Evolutionary conservation across 2,797 vertebrate species (phyloP), one percentile per base, ranked within the genome.

Genomic region (Gastrophryne carolinensis): DNA sequence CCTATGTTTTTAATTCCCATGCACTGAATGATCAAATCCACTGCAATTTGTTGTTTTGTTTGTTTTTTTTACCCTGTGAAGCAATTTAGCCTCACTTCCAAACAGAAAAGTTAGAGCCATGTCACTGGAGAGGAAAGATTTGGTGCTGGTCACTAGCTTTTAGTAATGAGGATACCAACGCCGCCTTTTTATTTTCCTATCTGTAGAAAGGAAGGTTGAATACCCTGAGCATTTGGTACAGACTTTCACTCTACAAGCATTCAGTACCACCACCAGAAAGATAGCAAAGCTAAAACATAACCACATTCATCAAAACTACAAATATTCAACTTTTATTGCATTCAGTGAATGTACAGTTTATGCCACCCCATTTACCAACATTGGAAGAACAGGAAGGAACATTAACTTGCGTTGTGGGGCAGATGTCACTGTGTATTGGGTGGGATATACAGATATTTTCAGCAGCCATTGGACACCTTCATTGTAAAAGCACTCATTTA

Each of bases 311-410:
- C 19, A 27, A 49, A 41, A 64, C 19, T 64, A 64, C 47, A 49
- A 44, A 64, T 26, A 49, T 64, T 47, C 19, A 30, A 64, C 61
- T 64, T 34, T 64, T 64, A 64, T 64, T 64, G 62, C 62, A 64
- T 64, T 64, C 41, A 49, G 62, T 34, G 24, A 44, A 11, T 32
- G 47, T 32, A 17, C 19, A 6, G 41, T 26, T 39, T 60, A n/a
- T 2, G 37, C 15, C 29, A n/a, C 21, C 44, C 39, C 39, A 21
- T 21, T 11, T 27, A 44, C 24, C 44, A 30, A 41, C 39, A 63
- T 12, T 26, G 27, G 13, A 30, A 19, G 3, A 27, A 49, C 29
- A 64, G 62, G 29, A 64, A 64, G 49, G 62, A 26, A 64, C 24
- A 21, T 29, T 39, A 17, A 47, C 17, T 19, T 29, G 5, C 7